Evolutionary conservation across 2,888 invertebrate species (phyloP).

Genomic region (Drosophila anceps): DNA sequence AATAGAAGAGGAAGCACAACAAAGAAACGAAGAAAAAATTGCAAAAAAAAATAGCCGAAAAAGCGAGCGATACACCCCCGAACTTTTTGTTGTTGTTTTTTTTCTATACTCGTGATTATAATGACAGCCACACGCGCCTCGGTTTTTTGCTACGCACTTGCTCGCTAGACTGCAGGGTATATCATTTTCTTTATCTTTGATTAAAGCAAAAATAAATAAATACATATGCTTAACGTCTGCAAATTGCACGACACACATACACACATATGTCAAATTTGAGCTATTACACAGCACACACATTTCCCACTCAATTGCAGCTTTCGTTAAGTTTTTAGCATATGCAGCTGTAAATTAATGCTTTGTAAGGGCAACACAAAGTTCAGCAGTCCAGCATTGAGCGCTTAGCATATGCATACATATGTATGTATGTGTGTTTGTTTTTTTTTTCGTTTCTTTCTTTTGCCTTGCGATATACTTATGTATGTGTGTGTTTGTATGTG

Average conservation of each 20-base stretch:
- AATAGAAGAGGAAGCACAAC: constrained; percentile 26
- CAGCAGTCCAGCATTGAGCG: constrained; percentile 20
- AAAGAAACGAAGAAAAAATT: constrained; percentile 16
- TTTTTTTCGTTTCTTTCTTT: constrained; percentile 7
- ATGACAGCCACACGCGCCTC: constrained; percentile 57
- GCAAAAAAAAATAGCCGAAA: constrained; percentile 2
- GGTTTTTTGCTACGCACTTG: constrained; percentile 20
- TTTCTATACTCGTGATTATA: constrained; percentile 44
- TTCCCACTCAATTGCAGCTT: neutral
- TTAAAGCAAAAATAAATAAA: neutral
- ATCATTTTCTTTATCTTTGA: constrained; percentile 1
- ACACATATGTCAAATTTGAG: neutral
- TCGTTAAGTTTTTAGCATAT: neutral
- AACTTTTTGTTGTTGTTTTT: neutral
- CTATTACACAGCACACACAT: neutral
- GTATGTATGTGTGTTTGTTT: neutral
- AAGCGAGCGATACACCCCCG: constrained; percentile 34
- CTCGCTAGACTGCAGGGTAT: constrained; percentile 38
- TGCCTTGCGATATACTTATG: neutral
- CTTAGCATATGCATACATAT: neutral
- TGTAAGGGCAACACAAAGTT: constrained; percentile 33
- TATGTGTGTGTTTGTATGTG: neutral
- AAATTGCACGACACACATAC: neutral
- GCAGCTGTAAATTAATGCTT: neutral
- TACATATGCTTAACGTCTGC: neutral